Evolutionary conservation across 2,797 vertebrate species (phyloP).

Genomic region (Silurus aristotelis): DNA sequence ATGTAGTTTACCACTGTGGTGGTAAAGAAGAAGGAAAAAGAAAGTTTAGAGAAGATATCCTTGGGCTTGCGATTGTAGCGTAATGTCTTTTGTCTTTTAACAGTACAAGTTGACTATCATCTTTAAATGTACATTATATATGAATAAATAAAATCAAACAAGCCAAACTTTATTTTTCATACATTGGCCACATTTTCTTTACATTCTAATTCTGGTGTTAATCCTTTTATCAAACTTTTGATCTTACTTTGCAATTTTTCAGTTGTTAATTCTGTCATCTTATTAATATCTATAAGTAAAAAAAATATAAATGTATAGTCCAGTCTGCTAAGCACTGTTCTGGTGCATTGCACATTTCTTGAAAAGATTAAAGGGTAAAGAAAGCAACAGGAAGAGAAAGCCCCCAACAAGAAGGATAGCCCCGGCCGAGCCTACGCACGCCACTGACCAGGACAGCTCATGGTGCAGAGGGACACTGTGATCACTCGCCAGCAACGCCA

Average conservation of each 20-base stretch:
- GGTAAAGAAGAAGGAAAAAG: neutral
- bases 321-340: constrained; percentile 70
- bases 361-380: constrained; percentile 76
- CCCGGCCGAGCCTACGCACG: constrained; percentile 79
- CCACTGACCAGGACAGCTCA: constrained; percentile 87
- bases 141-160: neutral
- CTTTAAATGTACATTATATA: neutral
- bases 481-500: constrained; percentile 76
- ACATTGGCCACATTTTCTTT: constrained; percentile 3
- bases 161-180: neutral
- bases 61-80: neutral
- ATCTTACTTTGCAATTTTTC: neutral
- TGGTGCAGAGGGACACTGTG: constrained; percentile 77
- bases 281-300: neutral
- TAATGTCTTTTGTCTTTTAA: neutral
- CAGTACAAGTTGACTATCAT: neutral
- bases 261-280: neutral
- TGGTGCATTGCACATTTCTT: constrained; percentile 75
- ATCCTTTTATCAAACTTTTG: too few relatives aligned
- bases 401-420: constrained; percentile 80
- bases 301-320: neutral
- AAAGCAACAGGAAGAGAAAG: constrained; percentile 79
- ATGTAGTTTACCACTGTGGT: neutral
- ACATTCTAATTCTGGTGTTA: neutral
- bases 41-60: neutral